phyloP scores from a whole-genome alignment of 2,113 vertebrate genomes.

The Cyprinus carpio region DNA sequence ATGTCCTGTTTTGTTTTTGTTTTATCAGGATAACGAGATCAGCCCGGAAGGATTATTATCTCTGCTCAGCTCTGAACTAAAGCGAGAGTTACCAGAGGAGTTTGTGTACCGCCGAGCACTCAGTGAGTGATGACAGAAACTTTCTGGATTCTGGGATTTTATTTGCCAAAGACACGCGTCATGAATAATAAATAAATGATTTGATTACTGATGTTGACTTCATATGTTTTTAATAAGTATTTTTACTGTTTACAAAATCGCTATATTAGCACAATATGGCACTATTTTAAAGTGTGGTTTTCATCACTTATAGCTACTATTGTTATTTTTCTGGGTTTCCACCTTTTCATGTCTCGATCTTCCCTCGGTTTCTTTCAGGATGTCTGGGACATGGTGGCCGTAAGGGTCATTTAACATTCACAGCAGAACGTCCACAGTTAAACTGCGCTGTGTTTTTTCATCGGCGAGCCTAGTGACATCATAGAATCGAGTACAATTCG shows the following conservation, averaged over 20 bases:
- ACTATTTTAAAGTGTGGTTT: neutral
- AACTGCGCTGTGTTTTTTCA: slow-evolving; percentile 89
- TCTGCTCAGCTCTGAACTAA: slow-evolving; percentile 80
- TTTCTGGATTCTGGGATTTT: neutral
- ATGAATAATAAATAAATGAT: neutral
- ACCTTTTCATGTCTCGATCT: neutral
- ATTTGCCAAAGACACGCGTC: neutral
- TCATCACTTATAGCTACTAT: neutral
- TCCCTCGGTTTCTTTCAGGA: slow-evolving; percentile 68
- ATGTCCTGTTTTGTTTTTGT: neutral
- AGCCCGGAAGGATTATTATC: slow-evolving; percentile 79
- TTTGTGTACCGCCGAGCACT: slow-evolving; percentile 81
- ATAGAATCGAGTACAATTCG: slow-evolving; percentile 79
- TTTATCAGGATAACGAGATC: slow-evolving; percentile 79
- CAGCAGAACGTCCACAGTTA: slow-evolving; percentile 82
- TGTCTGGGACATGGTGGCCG: slow-evolving; percentile 93
- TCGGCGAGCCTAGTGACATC: slow-evolving; percentile 83
- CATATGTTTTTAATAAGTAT: neutral
- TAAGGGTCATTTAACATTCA: slow-evolving; percentile 91
- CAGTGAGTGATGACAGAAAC: slow-evolving; percentile 76
- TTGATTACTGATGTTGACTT: neutral
- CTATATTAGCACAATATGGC: neutral
- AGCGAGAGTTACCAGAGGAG: slow-evolving; percentile 81
- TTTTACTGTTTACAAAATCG: neutral
- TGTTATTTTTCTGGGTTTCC: neutral